Percentiles rank a stretch among this genome's conserved stretches.
These are phyloP conservation scores for Temnothorax longispinosus DNA, from an alignment of 1,140 invertebrate species.

Conservation along the genomic window DNA sequence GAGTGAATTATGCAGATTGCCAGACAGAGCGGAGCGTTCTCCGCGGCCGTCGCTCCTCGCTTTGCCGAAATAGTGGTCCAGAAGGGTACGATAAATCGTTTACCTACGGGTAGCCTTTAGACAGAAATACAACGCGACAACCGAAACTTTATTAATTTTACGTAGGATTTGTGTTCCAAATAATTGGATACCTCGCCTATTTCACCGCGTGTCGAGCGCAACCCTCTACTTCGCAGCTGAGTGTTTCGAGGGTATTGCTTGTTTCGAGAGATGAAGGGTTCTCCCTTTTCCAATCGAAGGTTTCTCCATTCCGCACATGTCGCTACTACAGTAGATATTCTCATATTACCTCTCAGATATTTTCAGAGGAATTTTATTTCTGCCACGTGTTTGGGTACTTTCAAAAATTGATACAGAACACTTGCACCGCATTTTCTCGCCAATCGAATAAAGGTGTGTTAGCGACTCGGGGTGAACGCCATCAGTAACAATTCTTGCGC, in stretches of 20 bases:
- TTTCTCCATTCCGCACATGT: slow-evolving; percentile 26
- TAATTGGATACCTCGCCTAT: neutral
- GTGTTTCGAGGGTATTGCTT: neutral
- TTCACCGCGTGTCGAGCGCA: neutral
- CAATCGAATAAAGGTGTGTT: neutral
- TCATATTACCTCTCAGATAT: slow-evolving; percentile 23
- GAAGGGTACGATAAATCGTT: neutral
- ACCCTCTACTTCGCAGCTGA: neutral
- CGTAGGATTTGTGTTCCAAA: neutral
- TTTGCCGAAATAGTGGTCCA: neutral
- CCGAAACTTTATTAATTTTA: slow-evolving; percentile 25
- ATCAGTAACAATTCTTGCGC: neutral
- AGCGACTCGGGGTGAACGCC: too few relatives aligned
- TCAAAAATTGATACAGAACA: slow-evolving; percentile 16
- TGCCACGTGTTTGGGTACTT: slow-evolving; percentile 30
- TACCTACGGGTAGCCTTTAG: neutral
- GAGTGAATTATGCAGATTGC: slow-evolving; percentile 34
- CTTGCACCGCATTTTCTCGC: neutral
- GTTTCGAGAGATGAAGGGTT: neutral
- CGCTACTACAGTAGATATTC: neutral
- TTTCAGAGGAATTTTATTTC: slow-evolving; percentile 44
- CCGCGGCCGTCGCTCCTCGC: neutral
- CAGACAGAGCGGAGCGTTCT: slow-evolving; percentile 19
- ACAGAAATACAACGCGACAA: neutral
- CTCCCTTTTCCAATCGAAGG: slow-evolving; percentile 20